Evolutionary conservation across 2,113 vertebrate species (phyloP).

Genomic region (Trogon melanurus): DNA sequence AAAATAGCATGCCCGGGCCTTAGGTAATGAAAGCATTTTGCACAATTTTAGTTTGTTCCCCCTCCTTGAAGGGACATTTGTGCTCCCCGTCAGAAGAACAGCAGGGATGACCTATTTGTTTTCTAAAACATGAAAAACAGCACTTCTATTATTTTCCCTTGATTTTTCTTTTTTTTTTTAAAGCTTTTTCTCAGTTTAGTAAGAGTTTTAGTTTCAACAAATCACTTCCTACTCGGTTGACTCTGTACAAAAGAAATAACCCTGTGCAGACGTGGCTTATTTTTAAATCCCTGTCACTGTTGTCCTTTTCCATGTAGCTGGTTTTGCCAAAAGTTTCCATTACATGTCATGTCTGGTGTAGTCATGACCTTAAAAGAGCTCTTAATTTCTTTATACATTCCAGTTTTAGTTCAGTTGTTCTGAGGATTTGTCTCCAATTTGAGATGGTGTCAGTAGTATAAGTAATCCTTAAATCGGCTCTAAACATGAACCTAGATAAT

Average conservation of each 20-base stretch:
- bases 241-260: not conserved
- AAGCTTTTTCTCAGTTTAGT: not conserved
- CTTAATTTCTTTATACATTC: not conserved
- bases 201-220: not conserved
- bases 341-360: not conserved
- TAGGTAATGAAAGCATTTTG: rapidly evolving
- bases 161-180: not conserved
- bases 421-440: not conserved
- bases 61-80: not conserved
- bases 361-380: not conserved
- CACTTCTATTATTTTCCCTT: rapidly evolving
- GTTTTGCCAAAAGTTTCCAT: not conserved
- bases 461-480: not conserved
- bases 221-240: not conserved
- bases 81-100: not conserved
- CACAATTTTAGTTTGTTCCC: not conserved
- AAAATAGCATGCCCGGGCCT: rapidly evolving
- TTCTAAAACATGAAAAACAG: not conserved
- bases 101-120: not conserved
- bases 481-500: not conserved
- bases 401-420: not conserved
- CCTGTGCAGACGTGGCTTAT: not conserved
- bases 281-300: not conserved
- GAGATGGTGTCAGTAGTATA: not conserved
- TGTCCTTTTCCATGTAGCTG: not conserved